Evolutionary conservation across 2,888 invertebrate species (phyloP).

Genomic region (Xestia ashworthii): DNA sequence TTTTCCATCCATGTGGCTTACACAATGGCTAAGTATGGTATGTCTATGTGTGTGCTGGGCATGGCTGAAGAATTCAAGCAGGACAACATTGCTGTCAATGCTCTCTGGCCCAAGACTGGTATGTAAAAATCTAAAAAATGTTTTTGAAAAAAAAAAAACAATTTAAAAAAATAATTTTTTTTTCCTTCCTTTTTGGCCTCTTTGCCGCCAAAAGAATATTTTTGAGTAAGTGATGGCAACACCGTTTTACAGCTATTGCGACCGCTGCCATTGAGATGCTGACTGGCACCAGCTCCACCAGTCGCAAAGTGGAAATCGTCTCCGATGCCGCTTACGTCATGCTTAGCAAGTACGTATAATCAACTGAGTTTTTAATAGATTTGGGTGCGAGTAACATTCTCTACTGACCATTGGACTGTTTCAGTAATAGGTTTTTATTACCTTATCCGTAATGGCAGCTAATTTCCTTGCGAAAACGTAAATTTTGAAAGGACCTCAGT

Average conservation of each 20-base stretch:
- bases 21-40: slow-evolving; percentile 99
- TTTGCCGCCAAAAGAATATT: not conserved
- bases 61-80: slow-evolving; percentile 98
- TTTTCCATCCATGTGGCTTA: slow-evolving; percentile 98
- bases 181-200: not conserved
- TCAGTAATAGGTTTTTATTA: not conserved
- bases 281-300: slow-evolving; percentile 93
- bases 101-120: slow-evolving; percentile 99
- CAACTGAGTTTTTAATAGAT: not conserved
- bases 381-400: not conserved
- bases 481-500: not conserved
- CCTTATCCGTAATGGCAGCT: not conserved
- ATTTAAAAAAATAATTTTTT: not conserved
- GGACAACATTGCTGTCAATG: slow-evolving; percentile 97
- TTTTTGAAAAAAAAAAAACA: not conserved
- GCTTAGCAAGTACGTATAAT: slow-evolving; percentile 88
- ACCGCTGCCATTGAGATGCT: slow-evolving; percentile 98
- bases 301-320: slow-evolving; percentile 96
- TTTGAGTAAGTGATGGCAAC: not conserved
- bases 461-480: not conserved
- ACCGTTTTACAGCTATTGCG: slow-evolving; percentile 92
- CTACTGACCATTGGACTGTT: not conserved
- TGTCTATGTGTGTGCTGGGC: slow-evolving; percentile 99
- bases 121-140: slow-evolving; percentile 37
- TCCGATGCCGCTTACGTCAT: slow-evolving; percentile 97